Evolutionary conservation across 2,888 invertebrate genomes (phyloP).

Genomic region (Dermolepida albohirtum): DNA sequence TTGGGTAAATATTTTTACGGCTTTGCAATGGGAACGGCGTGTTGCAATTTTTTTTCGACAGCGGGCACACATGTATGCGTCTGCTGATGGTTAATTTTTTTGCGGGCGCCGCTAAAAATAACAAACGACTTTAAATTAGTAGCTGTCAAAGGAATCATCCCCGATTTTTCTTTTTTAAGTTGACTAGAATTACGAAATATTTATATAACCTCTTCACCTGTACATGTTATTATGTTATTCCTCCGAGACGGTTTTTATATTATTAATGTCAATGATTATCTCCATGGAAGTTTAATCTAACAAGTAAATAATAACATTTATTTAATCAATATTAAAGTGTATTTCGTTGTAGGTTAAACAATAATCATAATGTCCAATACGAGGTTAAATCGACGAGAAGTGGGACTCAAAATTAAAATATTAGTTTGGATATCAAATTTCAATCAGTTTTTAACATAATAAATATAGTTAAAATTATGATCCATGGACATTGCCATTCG

Average conservation of each 20-base stretch:
- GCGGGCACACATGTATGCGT: not conserved
- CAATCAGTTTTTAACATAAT: too few relatives aligned
- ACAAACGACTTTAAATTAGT: conserved; percentile 19
- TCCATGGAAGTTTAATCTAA: not conserved
- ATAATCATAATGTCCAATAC: too few relatives aligned
- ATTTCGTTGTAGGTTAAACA: too few relatives aligned
- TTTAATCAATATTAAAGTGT: conserved; percentile 1
- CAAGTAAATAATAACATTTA: conserved; percentile 1
- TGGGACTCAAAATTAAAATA: too few relatives aligned
- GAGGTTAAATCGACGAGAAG: too few relatives aligned
- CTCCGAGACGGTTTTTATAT: not conserved
- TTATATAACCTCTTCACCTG: conserved; percentile 23
- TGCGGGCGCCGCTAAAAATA: conserved; percentile 22
- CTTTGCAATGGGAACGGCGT: conserved; percentile 21
- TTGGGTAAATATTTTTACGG: conserved; percentile 41
- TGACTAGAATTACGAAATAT: conserved; percentile 19
- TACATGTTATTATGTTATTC: conserved; percentile 13
- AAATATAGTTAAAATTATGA: too few relatives aligned
- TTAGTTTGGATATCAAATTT: too few relatives aligned
- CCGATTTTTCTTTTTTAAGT: conserved; percentile 2
- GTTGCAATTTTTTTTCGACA: conserved; percentile 31
- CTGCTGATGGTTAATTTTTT: conserved; percentile 15
- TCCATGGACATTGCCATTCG: too few relatives aligned
- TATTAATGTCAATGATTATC: conserved; percentile 21
- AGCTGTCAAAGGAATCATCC: conserved; percentile 11